These are phyloP conservation scores for Garrulus glandarius DNA, from an alignment of 2,797 vertebrate genomes.

Conservation along the genomic window DNA sequence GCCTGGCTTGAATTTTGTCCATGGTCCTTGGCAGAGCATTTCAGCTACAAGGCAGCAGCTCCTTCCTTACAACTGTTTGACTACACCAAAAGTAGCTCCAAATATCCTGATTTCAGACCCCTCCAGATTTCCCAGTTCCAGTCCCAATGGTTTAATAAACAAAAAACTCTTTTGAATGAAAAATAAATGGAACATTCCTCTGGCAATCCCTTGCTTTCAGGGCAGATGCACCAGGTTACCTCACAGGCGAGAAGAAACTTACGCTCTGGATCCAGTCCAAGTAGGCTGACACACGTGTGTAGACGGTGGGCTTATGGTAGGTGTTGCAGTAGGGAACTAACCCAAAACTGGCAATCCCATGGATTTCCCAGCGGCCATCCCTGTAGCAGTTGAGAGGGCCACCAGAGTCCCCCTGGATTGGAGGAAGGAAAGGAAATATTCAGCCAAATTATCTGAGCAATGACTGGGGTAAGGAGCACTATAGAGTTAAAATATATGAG, in stretches of 20 bases:
- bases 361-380: background rate
- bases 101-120: background rate
- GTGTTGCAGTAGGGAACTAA: background rate
- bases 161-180: background rate
- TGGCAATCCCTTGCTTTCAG: background rate
- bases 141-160: background rate
- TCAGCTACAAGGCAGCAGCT: background rate
- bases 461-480: background rate
- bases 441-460: background rate
- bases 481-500: background rate
- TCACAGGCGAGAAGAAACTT: background rate
- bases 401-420: constrained; percentile 1
- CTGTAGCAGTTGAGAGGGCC: background rate
- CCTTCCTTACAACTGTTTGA: background rate
- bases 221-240: background rate
- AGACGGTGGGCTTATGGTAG: constrained; percentile 19
- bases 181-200: background rate
- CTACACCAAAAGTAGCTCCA: background rate
- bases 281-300: constrained; percentile 3
- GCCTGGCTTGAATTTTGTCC: background rate
- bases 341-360: constrained; percentile 3
- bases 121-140: background rate
- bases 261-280: background rate
- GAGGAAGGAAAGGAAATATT: background rate
- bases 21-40: background rate